Evolutionary conservation across 2,797 vertebrate species (phyloP).

Genomic region (Neopelma chrysocephalum): DNA sequence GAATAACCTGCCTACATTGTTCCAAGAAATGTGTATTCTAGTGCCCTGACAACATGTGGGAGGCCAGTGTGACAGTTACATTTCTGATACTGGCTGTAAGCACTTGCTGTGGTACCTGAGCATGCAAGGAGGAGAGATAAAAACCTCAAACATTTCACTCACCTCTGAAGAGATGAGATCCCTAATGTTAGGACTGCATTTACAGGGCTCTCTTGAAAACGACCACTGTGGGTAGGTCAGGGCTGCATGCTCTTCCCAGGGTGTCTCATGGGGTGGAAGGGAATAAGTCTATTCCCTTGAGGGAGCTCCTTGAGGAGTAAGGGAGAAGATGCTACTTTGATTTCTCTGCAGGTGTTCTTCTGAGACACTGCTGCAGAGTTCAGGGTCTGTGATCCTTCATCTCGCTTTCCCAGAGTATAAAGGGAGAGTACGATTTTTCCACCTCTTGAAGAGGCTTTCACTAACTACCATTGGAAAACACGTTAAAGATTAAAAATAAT

Average conservation of each 20-base stretch:
- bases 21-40: not conserved
- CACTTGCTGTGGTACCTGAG: not conserved
- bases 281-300: not conserved
- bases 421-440: not conserved
- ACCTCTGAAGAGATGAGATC: not conserved
- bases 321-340: not conserved
- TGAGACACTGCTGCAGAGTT: not conserved
- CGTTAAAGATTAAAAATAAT: not conserved
- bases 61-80: fast-evolving
- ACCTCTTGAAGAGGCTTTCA: not conserved
- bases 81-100: not conserved
- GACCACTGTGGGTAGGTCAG: too few relatives aligned
- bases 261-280: not conserved
- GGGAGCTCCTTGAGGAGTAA: not conserved
- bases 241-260: not conserved
- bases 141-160: not conserved
- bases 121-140: not conserved
- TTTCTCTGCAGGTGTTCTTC: not conserved
- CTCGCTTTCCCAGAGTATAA: not conserved
- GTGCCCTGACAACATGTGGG: not conserved
- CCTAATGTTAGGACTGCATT: not conserved
- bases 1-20: not conserved
- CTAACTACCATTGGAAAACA: not conserved
- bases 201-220: not conserved
- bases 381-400: not conserved